Base-by-base conservation (phyloP, 2,888 invertebrate genomes). In the Dryobotodes eremita region DNA sequence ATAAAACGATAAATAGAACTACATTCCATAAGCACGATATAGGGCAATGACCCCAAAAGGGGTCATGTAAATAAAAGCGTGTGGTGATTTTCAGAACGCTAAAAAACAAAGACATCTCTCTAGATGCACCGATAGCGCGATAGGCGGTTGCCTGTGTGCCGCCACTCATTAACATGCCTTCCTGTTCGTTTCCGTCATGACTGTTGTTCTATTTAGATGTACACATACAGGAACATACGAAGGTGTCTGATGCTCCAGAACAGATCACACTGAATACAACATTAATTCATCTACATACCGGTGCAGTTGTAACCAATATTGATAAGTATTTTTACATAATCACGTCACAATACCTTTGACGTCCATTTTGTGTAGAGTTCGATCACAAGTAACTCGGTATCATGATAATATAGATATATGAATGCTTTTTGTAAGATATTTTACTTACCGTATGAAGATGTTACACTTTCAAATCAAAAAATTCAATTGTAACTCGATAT, bases 311-410 rank as follows among this genome's bases (percentile, higher is more conserved):
- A 72, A 79, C 75, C 80, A 80, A 73, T 79, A 84, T 77, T 88
- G 88, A 87, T 88, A 85, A 81, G 86, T 90, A 91, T 92, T 94
- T 94, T 96, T 95, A 95, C 93, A 95, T 95, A 96, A 96, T 96
- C 96, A 95, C 94, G 95, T 94, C 95, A 96, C 95, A 94, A 94
- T 92, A 93, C 91, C 92, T 90, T 91, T 94, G 96, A 96, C 96
- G 96, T 96, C 96, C 96, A 96, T 96, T 96, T 96, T 96, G 96
- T 96, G 92, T 90, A 89, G 91, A 91, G 90, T 91, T 85, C 85
- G 88, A 92, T 90, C 78, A 89, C 79, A 89, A 90, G 86, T 83
- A 82, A 76, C 79, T 80, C 50, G 75, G 72, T 85, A 72, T 55
- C 65, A 69, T 83, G 77, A 77, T 71, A 66, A 69, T 71, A 75